Percentiles rank a stretch among this genome's conserved stretches.
Conservation (phyloP, 1,140 invertebrate species). For the Drosophila bocki region DNA sequence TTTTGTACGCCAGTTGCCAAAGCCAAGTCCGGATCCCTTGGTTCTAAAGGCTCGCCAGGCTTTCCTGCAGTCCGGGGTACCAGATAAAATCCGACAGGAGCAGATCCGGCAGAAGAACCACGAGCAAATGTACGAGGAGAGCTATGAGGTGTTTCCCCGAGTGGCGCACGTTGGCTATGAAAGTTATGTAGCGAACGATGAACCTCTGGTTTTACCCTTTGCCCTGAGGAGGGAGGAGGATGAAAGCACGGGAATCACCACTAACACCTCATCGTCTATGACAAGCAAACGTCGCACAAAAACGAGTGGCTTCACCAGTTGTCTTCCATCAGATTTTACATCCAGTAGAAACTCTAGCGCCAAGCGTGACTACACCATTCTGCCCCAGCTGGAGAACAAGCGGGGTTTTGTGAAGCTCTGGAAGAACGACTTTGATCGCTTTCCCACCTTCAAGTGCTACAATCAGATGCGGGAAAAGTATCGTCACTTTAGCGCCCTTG, state of each 20-base stretch:
- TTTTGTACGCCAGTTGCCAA: slow-evolving; percentile 86
- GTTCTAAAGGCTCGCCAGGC: slow-evolving; percentile 87
- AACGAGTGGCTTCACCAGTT: slow-evolving; percentile 45
- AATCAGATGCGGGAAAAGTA: slow-evolving; percentile 84
- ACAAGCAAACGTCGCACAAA: slow-evolving; percentile 21
- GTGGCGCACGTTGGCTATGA: slow-evolving; percentile 85
- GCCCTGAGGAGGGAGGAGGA: slow-evolving; percentile 31
- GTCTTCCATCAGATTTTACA: slow-evolving; percentile 40
- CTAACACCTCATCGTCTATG: neutral
- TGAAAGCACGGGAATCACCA: neutral
- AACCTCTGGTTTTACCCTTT: slow-evolving; percentile 16
- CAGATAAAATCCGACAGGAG: slow-evolving; percentile 86
- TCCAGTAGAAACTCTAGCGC: neutral
- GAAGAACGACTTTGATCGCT: slow-evolving; percentile 74
- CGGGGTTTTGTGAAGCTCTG: slow-evolving; percentile 72
- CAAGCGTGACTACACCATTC: neutral
- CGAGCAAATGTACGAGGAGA: slow-evolving; percentile 77
- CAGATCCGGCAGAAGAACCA: slow-evolving; percentile 84
- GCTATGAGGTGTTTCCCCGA: slow-evolving; percentile 85
- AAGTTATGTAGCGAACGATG: neutral
- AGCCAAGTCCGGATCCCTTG: slow-evolving; percentile 86
- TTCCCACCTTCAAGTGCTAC: slow-evolving; percentile 84
- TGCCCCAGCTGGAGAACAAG: slow-evolving; percentile 73
- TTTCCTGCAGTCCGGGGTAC: slow-evolving; percentile 87
- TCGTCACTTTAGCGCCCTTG: slow-evolving; percentile 68